Base-by-base conservation (phyloP, 2,888 invertebrate species). In the Branchipolynoe longqiensis region DNA sequence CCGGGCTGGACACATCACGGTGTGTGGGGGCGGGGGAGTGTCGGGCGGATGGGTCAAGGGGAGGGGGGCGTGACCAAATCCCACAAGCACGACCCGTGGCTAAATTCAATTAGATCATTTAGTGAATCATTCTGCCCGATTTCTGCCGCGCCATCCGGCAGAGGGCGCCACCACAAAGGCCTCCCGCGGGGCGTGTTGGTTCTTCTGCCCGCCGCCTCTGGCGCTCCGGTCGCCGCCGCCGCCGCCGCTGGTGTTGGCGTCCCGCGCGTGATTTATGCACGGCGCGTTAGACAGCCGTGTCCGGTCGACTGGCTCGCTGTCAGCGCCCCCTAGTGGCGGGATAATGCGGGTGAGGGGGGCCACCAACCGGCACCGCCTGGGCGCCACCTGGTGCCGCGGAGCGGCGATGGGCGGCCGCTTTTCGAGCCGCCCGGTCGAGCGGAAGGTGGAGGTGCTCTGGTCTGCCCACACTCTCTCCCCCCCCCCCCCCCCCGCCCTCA, bases 261-360 rank as follows among this genome's bases (percentile, higher is more conserved):
- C n/a, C n/a, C n/a, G n/a, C n/a, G 58, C 58, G 58, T 58, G 69
- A 69, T 69, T 69, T 69, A 69, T 69, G 14, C 69, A n/a, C n/a
- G 69, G 8, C 8, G 69, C 6, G 33, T 31, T 69, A 33, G 33
- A 38, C 69, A 69, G 69, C 14, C 31, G 6, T 69, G 28, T 69
- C 14, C 69, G 69, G 36, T 69, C 69, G 36, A 69, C 33, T 69
- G 28, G 69, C 14, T 58, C n/a, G 12, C 58, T 58, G 58, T 58
- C 58, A 58, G 58, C 8, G 62, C 31, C 62, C 36, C 6, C 12
- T 69, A 8, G 36, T 12, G 38, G 69, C 12, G 31, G 36, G 3
- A 69, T 69, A 69, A 69, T 69, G 33, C 28, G 69, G 69, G 69
- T 69, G 69, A 69, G 14, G 69, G n/a, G 69, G 69, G 69, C 12